These are phyloP conservation scores for Macrostomum cliftonense DNA, from an alignment of 2,888 invertebrate species.

Conservation along the genomic window DNA sequence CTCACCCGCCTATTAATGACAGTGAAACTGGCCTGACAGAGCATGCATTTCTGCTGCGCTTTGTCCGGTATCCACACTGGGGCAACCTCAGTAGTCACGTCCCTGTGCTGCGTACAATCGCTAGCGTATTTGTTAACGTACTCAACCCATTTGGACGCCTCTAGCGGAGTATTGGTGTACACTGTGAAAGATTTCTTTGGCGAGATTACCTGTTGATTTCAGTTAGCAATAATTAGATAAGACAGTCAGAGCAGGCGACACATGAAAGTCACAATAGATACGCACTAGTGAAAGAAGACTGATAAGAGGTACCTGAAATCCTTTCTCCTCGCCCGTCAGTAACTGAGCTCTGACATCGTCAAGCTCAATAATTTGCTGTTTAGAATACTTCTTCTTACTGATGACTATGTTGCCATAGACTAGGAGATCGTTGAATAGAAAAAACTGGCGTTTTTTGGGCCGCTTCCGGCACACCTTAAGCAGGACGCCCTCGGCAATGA, in stretches of 20 bases:
- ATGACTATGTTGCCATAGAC: slow-evolving; percentile 59
- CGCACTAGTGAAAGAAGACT: too few relatives aligned
- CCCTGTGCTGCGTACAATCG: slow-evolving; percentile 46
- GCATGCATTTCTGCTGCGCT: slow-evolving; percentile 63
- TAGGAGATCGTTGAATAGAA: slow-evolving; percentile 91
- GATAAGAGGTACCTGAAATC: too few relatives aligned
- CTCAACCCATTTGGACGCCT: slow-evolving; percentile 99
- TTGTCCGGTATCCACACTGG: slow-evolving; percentile 94
- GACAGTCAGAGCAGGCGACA: too few relatives aligned
- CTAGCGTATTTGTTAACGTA: slow-evolving; percentile 95
- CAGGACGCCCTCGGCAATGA: slow-evolving; percentile 92
- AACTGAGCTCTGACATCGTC: slow-evolving; percentile 4
- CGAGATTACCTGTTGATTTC: too few relatives aligned
- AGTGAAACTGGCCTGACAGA: slow-evolving; percentile 85
- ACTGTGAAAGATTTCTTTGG: slow-evolving; percentile 96
- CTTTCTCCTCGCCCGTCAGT: too few relatives aligned
- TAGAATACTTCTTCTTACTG: slow-evolving; percentile 2
- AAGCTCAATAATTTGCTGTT: slow-evolving; percentile 7
- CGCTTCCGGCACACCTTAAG: slow-evolving; percentile 99
- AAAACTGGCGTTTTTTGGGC: slow-evolving; percentile 91
- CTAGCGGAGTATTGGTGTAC: slow-evolving; percentile 90
- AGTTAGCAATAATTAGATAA: too few relatives aligned
- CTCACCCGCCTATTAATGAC: slow-evolving; percentile 53
- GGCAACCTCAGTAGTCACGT: too few relatives aligned
- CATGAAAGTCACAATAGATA: too few relatives aligned